These are phyloP conservation scores for Polia nebulosa DNA, from an alignment of 2,888 invertebrate genomes.

Conservation along the genomic window DNA sequence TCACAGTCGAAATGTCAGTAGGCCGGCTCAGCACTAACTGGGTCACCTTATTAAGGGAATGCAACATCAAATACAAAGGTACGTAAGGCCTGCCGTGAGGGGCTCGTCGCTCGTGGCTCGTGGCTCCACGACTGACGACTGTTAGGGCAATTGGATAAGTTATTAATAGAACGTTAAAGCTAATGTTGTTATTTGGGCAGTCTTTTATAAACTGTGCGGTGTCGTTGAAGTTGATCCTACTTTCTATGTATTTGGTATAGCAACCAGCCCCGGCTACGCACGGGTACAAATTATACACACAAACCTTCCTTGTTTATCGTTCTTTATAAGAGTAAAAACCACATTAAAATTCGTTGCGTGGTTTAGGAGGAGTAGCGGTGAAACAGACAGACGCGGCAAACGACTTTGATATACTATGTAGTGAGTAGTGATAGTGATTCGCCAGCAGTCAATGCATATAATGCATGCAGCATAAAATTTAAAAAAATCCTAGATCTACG, in stretches of 20 bases:
- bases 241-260: neutral
- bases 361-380: too few species aligned
- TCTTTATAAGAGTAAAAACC: too few species aligned
- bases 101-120: neutral
- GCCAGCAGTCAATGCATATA: too few species aligned
- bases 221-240: neutral
- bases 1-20: constrained; percentile 72
- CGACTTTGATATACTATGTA: too few species aligned
- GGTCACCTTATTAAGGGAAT: constrained; percentile 76
- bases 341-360: too few species aligned
- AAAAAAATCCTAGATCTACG: too few species aligned
- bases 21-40: constrained; percentile 70
- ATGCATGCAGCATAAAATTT: too few species aligned
- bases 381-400: too few species aligned
- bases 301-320: too few species aligned
- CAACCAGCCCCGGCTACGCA: too few species aligned
- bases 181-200: neutral
- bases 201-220: neutral
- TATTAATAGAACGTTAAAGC: neutral
- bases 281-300: too few species aligned
- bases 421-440: too few species aligned
- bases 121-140: neutral
- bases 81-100: constrained; percentile 37
- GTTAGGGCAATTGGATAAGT: constrained; percentile 7
- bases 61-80: constrained; percentile 51